Evolutionary conservation across 2,888 invertebrate species (phyloP).

Genomic region (Anticlea derivata): DNA sequence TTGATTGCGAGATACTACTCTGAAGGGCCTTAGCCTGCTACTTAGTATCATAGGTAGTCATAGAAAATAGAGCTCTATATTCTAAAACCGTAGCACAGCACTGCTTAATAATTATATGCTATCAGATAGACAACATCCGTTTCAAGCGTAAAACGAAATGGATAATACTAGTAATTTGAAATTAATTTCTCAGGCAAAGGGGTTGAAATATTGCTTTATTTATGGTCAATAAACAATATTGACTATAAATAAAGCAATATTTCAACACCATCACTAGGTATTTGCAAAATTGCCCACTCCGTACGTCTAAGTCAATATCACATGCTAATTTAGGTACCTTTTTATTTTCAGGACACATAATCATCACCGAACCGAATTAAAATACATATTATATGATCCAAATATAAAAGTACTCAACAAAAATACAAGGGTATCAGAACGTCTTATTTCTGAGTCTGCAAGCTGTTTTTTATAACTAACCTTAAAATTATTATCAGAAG

Average conservation of each 20-base stretch:
- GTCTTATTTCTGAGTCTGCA: slow-evolving; percentile 19
- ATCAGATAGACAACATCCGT: slow-evolving; percentile 34
- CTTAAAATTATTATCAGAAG: slow-evolving; percentile 28
- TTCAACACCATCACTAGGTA: slow-evolving; percentile 14
- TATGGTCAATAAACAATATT: too few relatives aligned
- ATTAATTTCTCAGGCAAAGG: slow-evolving; percentile 25
- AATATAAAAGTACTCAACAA: too few relatives aligned
- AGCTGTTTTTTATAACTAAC: slow-evolving; percentile 39
- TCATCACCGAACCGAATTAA: too few relatives aligned
- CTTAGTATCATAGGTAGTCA: too few relatives aligned
- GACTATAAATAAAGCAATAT: slow-evolving; percentile 23
- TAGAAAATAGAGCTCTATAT: neutral
- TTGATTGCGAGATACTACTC: neutral
- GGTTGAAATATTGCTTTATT: too few relatives aligned
- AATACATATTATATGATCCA: too few relatives aligned
- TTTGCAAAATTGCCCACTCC: neutral
- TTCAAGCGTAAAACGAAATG: slow-evolving; percentile 28
- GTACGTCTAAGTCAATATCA: too few relatives aligned
- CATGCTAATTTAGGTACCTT: too few relatives aligned
- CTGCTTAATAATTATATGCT: slow-evolving; percentile 31
- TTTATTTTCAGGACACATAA: too few relatives aligned
- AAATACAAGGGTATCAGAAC: neutral
- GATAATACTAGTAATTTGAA: slow-evolving; percentile 28
- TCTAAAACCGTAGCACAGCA: slow-evolving; percentile 6
- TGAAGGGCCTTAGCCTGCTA: too few relatives aligned